Percentiles rank a stretch among this genome's conserved stretches.
phyloP scores from a whole-genome alignment of 1,140 invertebrate genomes.

The Littorina saxatilis region DNA sequence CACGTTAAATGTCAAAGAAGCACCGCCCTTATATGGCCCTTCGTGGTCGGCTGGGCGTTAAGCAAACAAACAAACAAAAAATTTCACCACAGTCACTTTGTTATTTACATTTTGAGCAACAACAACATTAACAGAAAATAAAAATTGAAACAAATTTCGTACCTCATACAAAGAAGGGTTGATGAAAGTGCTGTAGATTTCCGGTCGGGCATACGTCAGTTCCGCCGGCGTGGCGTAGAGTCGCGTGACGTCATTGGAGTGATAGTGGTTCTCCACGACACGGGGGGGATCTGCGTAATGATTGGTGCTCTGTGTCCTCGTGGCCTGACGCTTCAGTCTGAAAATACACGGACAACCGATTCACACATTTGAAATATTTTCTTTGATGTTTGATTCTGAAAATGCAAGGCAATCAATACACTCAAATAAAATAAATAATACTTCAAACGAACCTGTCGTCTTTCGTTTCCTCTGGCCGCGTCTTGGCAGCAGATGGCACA shows the following conservation, averaged over 20 bases:
- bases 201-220: constrained; percentile 18
- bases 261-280: constrained; percentile 26
- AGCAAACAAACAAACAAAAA: too few relatives aligned
- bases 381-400: neutral
- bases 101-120: too few relatives aligned
- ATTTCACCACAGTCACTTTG: too few relatives aligned
- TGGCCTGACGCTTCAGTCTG: constrained; percentile 8
- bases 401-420: neutral
- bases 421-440: neutral
- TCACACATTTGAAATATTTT: neutral
- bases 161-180: constrained; percentile 40
- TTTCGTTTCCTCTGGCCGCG: too few relatives aligned
- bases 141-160: too few relatives aligned
- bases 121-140: too few relatives aligned
- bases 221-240: constrained; percentile 27
- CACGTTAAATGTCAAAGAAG: too few relatives aligned
- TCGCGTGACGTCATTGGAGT: constrained; percentile 33
- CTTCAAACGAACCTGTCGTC: too few relatives aligned
- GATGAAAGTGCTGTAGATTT: constrained; percentile 44
- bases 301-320: neutral
- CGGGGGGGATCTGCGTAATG: constrained; percentile 10
- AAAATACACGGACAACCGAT: too few relatives aligned
- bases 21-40: too few relatives aligned
- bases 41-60: too few relatives aligned
- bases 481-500: too few relatives aligned